These are phyloP conservation scores for Malurus leucopterus DNA, from an alignment of 2,797 vertebrate species.

Conservation along the genomic window DNA sequence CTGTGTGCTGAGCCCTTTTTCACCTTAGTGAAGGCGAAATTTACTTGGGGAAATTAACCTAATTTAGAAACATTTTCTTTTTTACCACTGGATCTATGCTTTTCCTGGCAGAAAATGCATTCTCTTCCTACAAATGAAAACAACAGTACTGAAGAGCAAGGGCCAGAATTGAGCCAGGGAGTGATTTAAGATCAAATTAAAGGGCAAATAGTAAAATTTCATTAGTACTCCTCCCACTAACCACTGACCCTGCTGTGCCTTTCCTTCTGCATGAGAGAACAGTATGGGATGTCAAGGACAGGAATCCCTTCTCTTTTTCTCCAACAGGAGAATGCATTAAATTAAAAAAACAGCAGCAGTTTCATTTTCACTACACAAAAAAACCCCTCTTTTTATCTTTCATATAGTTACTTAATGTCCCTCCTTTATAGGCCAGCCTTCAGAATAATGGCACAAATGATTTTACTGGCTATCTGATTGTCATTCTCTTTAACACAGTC, in stretches of 20 bases:
- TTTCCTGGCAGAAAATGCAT: neutral
- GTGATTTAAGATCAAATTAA: neutral
- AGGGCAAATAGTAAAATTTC: neutral
- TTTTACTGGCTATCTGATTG: constrained; percentile 66
- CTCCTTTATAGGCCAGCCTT: neutral
- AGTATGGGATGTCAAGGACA: neutral
- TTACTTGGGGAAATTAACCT: neutral
- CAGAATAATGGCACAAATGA: constrained; percentile 32
- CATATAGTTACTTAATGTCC: neutral
- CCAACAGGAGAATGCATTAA: neutral
- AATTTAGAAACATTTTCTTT: neutral
- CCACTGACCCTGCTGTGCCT: neutral
- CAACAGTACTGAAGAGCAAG: neutral
- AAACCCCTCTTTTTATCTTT: neutral
- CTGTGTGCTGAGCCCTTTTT: neutral
- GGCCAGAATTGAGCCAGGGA: neutral
- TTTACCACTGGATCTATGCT: neutral
- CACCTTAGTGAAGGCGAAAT: neutral
- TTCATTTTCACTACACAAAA: neutral
- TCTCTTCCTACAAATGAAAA: neutral
- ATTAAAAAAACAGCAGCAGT: neutral
- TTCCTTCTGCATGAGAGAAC: neutral
- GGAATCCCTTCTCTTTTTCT: neutral
- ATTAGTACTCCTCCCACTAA: neutral
- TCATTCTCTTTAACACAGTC: constrained; percentile 61